Conservation (phyloP, 2,113 vertebrate species). For the Stigmatopora argus region DNA sequence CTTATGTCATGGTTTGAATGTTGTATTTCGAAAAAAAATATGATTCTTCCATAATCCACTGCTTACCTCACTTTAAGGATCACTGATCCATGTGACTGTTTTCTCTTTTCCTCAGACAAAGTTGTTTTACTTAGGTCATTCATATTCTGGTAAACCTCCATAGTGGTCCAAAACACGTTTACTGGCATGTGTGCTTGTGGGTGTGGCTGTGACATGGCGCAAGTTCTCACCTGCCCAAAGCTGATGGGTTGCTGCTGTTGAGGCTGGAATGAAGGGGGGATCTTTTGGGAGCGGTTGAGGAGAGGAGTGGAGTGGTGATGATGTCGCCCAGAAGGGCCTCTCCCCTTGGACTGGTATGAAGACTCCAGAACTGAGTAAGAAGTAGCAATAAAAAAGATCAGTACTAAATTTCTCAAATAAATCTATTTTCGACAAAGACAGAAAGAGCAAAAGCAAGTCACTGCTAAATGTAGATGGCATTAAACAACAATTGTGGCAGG, state of each 20-base stretch:
- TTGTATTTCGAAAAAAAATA: too few relatives aligned
- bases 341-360: constrained; percentile 79
- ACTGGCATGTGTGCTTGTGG: background rate
- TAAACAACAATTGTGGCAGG: constrained; percentile 34
- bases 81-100: background rate
- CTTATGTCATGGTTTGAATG: background rate
- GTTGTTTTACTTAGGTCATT: background rate
- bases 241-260: constrained; percentile 77
- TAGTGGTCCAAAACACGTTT: background rate
- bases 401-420: background rate
- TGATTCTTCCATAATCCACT: background rate
- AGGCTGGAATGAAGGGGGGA: constrained; percentile 82
- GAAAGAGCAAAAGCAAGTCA: background rate
- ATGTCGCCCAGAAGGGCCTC: constrained; percentile 74
- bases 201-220: background rate
- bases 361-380: constrained; percentile 66
- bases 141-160: background rate
- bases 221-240: constrained; percentile 84
- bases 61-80: background rate
- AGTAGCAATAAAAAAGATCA: background rate
- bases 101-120: background rate
- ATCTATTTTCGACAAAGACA: background rate
- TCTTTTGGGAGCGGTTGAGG: constrained; percentile 84
- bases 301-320: constrained; percentile 75
- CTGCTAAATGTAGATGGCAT: constrained; percentile 6